A percentile compares a stretch with the other conserved stretches of the same genome.
phyloP scores from a whole-genome alignment of 1,140 invertebrate species.

The Bombus waltoni region DNA sequence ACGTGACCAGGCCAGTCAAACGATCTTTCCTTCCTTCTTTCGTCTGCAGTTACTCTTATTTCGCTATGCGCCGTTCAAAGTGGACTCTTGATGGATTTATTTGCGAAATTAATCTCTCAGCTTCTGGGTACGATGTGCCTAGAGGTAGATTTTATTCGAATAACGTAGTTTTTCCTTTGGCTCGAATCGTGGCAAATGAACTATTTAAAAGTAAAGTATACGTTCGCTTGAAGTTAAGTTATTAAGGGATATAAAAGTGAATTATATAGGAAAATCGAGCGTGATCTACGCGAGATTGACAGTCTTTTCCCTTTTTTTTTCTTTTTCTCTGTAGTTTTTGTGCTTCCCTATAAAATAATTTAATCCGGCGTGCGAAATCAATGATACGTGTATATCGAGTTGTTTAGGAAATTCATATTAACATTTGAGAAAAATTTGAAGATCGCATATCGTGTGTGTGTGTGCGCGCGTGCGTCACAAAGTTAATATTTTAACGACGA shows the following conservation, averaged over 20 bases:
- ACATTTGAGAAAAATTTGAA: no score
- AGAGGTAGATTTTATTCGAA: neutral
- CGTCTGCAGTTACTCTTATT: neutral
- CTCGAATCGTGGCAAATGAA: no score
- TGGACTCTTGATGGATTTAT: neutral
- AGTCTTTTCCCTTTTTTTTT: neutral
- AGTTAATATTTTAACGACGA: no score
- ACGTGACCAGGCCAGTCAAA: slow-evolving; percentile 7
- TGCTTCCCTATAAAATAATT: neutral
- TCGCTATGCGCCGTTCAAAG: neutral
- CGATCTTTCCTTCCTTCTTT: neutral
- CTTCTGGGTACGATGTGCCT: neutral
- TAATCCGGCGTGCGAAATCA: neutral
- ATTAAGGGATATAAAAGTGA: neutral
- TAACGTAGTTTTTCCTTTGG: neutral
- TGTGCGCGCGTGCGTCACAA: no score
- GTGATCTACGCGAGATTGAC: neutral
- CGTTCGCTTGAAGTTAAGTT: neutral
- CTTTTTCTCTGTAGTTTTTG: no score
- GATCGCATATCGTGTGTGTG: no score
- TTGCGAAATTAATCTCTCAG: neutral
- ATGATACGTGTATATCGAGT: neutral
- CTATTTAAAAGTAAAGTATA: neutral
- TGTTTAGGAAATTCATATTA: no score
- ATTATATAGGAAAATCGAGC: neutral